Evolutionary conservation across 2,797 vertebrate species (phyloP), one percentile per base, ranked within the genome.

Genomic region (Chloroceryle amazona): DNA sequence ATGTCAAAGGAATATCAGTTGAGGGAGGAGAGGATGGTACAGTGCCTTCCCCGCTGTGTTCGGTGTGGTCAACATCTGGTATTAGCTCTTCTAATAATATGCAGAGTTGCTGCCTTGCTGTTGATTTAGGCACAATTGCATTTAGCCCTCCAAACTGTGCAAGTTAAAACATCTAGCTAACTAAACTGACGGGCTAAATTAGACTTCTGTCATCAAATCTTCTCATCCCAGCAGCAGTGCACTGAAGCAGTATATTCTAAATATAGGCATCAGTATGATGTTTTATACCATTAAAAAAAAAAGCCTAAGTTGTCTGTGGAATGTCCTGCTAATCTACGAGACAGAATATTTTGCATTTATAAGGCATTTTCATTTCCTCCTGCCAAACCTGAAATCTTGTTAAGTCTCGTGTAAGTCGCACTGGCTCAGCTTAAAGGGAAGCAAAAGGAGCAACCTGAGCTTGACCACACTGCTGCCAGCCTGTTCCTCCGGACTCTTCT

Each of bases 401-500:
- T 35, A 86, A 63, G 44, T 74, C 61, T 54, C 0, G 0, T 41
- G 37, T 20, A 37, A 75, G 13, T 52, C 4, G 2, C 6, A 1
- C 54, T 29, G 65, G 23, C 39, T 54, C 22, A 28, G 66, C n/a
- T 83, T 1, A 2, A 37, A 11, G 11, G 19, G 47, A 41, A 33
- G 57, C 21, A 39, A 35, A 47, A 47, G 39, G 49, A 63, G 35
- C 1, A 2, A 2, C 16, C 0, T 1, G 44, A 44, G 54, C 42
- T 46, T 28, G 31, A 28, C 21, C 9, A 2, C 5, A 1, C 33
- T 66, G 65, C 51, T 13, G 16, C 14, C 51, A 57, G 61, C 37
- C 63, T 74, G 37, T 16, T 25, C 55, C n/a, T 74, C 33, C 41
- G 26, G 44, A 13, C 33, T 37, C 7, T 16, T 23, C 31, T 41